These are phyloP conservation scores for Notarius quadriscutis DNA, from an alignment of 2,113 vertebrate species.

Conservation along the genomic window DNA sequence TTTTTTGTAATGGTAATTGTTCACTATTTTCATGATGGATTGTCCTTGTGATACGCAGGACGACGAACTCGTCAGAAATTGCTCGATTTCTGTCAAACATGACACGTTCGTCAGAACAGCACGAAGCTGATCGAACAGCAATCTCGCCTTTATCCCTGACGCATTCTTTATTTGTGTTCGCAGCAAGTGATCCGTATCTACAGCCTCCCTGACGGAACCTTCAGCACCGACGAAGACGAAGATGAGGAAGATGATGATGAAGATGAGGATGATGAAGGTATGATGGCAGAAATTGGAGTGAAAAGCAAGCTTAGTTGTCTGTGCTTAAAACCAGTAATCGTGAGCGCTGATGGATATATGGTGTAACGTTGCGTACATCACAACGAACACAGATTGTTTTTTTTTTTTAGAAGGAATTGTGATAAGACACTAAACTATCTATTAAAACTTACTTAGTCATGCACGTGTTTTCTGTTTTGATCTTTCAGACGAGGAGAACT, in stretches of 20 bases:
- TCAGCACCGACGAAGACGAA: conserved; percentile 97
- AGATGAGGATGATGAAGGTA: conserved; percentile 87
- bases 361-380: neutral
- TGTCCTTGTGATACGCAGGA: neutral
- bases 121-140: neutral
- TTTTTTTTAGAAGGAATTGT: neutral
- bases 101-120: neutral
- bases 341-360: neutral
- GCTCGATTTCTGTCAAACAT: neutral
- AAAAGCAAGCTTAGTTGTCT: neutral
- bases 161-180: neutral
- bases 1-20: neutral
- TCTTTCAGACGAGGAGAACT: conserved; percentile 48
- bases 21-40: neutral
- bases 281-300: neutral
- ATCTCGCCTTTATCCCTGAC: neutral
- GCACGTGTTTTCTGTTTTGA: neutral
- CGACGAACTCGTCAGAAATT: neutral
- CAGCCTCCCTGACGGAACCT: conserved; percentile 95
- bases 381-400: neutral
- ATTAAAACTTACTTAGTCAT: no score
- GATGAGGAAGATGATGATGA: conserved; percentile 97
- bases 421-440: no score
- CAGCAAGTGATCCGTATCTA: conserved; percentile 97
- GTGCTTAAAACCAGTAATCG: neutral